phyloP scores from a whole-genome alignment of 2,113 vertebrate genomes.

The Muntiacus muntjak region DNA sequence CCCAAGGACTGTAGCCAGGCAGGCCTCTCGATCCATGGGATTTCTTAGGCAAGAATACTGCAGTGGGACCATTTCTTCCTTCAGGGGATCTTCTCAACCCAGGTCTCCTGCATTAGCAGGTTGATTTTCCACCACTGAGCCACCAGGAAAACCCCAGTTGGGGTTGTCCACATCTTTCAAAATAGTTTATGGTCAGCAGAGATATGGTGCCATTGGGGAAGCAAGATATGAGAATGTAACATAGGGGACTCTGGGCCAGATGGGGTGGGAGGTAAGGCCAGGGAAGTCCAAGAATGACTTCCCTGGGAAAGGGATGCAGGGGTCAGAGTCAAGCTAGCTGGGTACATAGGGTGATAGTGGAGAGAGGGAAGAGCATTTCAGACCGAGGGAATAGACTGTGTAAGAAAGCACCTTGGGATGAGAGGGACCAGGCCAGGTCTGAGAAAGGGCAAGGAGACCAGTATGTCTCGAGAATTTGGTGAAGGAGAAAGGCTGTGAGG shows the following conservation, averaged over 20 bases:
- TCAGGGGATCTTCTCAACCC: background rate
- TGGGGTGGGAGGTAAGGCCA: background rate
- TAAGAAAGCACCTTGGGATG: no score
- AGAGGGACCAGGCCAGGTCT: accelerated
- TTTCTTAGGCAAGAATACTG: background rate
- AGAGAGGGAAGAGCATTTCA: background rate
- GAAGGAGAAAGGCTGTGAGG: background rate
- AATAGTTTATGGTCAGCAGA: background rate
- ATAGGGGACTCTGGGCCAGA: background rate
- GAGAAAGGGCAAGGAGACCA: background rate
- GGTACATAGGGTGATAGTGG: no score
- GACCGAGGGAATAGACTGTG: accelerated
- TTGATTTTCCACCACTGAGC: background rate
- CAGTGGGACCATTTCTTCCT: background rate
- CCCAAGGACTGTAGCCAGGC: background rate
- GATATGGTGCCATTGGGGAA: background rate
- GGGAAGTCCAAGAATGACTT: no score
- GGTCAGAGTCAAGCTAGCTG: background rate
- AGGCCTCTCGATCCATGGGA: background rate
- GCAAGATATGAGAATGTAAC: background rate
- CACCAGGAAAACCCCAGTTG: background rate
- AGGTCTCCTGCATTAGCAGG: background rate
- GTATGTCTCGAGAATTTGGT: background rate
- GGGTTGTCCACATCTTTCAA: background rate
- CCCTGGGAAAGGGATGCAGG: background rate